Base-by-base conservation (phyloP, 2,797 vertebrate species). In the Miichthys miiuy region DNA sequence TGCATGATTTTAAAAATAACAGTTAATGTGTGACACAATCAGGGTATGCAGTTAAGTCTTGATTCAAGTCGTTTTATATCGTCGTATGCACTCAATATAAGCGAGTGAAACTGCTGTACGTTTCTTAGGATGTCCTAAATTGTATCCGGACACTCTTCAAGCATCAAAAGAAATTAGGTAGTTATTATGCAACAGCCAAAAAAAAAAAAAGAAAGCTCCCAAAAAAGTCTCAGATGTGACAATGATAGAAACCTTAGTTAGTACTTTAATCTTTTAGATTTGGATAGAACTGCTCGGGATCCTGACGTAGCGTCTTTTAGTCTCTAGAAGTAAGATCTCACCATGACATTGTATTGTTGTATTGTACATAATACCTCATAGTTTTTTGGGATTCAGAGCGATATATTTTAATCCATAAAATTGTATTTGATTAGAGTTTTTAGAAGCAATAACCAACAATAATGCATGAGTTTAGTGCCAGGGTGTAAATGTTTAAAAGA, bases 361-460 rank as follows among this genome's bases (percentile, higher is more conserved):
- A 81, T 92, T 94, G 91, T 94, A 95, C 87, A 93, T 94, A 96
- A 96, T 95, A 96, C 95, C 96, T 97, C 96, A 96, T 92, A 93
- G 93, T 95, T 94, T 92, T 89, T 92, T 89, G 92, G 92, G 77
- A 97, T 95, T 96, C 94, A 96, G 95, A 96, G 94, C 91, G 89
- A 95, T 91, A 87, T 95, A 95, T 94, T 95, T 96, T 94, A 97
- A 97, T 97, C 97, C 97, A 98, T 97, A 96, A 90, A 93, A 96
- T 96, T 93, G 94, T 96, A 95, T 96, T 96, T 89, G 79, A 94
- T 96, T 96, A 95, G 95, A 94, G 92, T 91, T 96, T 38, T 97
- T 97, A 96, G 96, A 96, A 98, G 97, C 97, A 99, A 98, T 99
- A 99, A 97, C 79, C 75, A 68, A 85, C 83, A 88, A 90, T 94